Evolutionary conservation across 2,797 vertebrate species (phyloP), one percentile per base, ranked within the genome.

Genomic region (Acrocephalus scirpaceus): DNA sequence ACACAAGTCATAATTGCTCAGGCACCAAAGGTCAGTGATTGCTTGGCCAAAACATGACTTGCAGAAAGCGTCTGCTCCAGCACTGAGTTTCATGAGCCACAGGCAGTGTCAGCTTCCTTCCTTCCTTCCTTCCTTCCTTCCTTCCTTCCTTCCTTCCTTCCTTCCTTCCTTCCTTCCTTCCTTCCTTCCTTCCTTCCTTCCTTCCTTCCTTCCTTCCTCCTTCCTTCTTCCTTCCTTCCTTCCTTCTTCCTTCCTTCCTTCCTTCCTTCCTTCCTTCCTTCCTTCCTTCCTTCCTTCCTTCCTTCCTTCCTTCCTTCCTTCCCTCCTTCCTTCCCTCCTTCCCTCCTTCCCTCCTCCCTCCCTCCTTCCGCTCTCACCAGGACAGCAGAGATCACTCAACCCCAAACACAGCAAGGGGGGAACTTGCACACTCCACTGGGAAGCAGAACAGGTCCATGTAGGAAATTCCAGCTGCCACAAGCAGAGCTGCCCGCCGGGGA

Each of bases 41-140:
- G 42, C 25, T 86, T 53, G 73, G 76, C 69, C 57, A 80, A 88
- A 83, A 17, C 45, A 1, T 34, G 27, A 61, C 48, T 57, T 72
- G 74, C 27, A 82, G 81, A 79, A 79, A 65, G 38, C 34, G 62
- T 18, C 78, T 2, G 4, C 53, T 73, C 60, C 48, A 17, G 1
- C 2, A 16, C 45, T 0, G 3, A 84, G 34, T 66, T 42, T 45
- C 16, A 11, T 16, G 40, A 50, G 38, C 47, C 34, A 3, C 62
- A 15, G 20, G 13, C 0, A 0, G 2, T 3, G 5, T 27, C 1
- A 1, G 16, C 34, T 48, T 47, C 77, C 56, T 22, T 36, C 56
- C 56, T 56, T 56, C 20, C 32, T 21, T 54, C 51, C 51, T 32
- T 15, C 23, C 47, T 25, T 15, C 47, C 22, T 50, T 26, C 50